phyloP scores from a whole-genome alignment of 2,113 vertebrate species.

The Mormyrus lacerda region DNA sequence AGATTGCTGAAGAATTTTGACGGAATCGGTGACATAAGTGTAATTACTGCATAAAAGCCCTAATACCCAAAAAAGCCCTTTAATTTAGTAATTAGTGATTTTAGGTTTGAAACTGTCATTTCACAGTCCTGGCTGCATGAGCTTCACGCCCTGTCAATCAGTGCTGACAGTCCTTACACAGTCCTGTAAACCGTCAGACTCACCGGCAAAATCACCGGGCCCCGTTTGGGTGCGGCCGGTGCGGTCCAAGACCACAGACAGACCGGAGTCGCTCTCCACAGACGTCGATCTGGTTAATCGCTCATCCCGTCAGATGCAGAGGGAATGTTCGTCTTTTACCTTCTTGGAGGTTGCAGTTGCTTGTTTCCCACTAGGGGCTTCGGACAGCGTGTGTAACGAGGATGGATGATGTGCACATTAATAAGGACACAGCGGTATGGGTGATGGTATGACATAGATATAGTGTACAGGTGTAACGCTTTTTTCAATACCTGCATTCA shows the following conservation, averaged over 20 bases:
- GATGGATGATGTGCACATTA: neutral
- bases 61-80: neutral
- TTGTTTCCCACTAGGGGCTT: neutral
- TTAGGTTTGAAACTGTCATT: neutral
- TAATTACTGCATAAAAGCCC: neutral
- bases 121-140: neutral
- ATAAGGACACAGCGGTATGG: neutral
- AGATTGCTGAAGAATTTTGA: neutral
- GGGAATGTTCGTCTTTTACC: neutral
- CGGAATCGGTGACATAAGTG: neutral
- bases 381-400: neutral
- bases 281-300: neutral
- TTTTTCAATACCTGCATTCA: neutral
- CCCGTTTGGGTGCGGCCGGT: neutral
- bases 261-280: neutral
- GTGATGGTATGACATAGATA: neutral
- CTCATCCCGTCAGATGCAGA: neutral
- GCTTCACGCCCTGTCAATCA: neutral
- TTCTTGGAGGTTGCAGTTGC: neutral
- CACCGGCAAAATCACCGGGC: neutral
- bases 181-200: neutral
- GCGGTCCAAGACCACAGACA: neutral
- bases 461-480: neutral
- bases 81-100: neutral
- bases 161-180: neutral